These are phyloP conservation scores for Apistogramma diplotaenia DNA, from an alignment of 2,113 vertebrate species.

Conservation along the genomic window DNA sequence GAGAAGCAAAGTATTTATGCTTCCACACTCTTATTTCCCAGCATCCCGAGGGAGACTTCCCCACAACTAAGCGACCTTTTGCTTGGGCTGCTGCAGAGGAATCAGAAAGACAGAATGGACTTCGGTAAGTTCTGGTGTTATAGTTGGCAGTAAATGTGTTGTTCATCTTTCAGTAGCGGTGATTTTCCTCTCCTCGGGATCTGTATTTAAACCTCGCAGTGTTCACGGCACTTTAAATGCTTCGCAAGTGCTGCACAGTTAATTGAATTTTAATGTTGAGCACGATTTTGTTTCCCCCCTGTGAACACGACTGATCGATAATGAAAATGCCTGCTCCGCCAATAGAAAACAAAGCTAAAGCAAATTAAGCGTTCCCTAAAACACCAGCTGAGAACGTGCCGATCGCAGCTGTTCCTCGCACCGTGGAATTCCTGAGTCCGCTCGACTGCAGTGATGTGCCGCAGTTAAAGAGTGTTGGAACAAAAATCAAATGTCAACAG, in stretches of 20 bases:
- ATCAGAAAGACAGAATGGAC: constrained; percentile 96
- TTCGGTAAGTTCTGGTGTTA: constrained; percentile 81
- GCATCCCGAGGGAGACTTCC: constrained; percentile 95
- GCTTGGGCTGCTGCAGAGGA: constrained; percentile 92
- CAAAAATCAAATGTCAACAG: no score
- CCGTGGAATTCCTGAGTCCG: no score
- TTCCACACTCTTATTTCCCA: constrained; percentile 45
- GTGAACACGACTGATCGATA: not conserved
- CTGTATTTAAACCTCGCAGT: not conserved
- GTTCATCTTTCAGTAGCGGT: not conserved
- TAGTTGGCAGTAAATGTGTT: not conserved
- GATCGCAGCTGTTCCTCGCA: not conserved
- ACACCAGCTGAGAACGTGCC: not conserved
- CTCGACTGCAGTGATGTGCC: no score
- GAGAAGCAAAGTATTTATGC: not conserved
- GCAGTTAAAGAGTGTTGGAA: no score
- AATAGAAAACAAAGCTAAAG: not conserved
- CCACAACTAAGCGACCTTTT: constrained; percentile 85
- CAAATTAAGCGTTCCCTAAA: not conserved
- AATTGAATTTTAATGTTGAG: not conserved
- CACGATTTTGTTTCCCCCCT: not conserved
- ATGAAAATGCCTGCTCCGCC: not conserved
- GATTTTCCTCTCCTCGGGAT: not conserved
- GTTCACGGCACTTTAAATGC: not conserved
- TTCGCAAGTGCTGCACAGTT: not conserved